These are phyloP conservation scores for Sebastes taczanowskii DNA, from an alignment of 2,797 vertebrate genomes.

Conservation along the genomic window DNA sequence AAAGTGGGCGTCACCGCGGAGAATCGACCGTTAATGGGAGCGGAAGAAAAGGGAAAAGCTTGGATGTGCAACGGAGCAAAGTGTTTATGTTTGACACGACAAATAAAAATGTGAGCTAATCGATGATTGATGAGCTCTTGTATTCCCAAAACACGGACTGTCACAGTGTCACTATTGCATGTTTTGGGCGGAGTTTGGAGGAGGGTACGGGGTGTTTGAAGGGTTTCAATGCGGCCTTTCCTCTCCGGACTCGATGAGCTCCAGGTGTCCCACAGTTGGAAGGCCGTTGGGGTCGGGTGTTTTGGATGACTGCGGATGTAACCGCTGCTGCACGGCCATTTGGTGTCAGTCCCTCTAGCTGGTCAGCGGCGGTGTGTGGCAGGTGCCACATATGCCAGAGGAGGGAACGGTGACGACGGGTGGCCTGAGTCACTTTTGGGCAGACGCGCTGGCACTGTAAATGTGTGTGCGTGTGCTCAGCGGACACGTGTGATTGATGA, in stretches of 20 bases:
- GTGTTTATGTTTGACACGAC: conserved; percentile 42
- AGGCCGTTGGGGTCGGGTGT: neutral
- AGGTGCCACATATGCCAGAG: conserved; percentile 29
- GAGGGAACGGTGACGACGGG: conserved; percentile 17
- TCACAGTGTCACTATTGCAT: conserved; percentile 2
- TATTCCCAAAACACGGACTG: conserved; percentile 15
- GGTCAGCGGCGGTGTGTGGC: conserved; percentile 9
- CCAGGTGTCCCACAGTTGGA: conserved; percentile 40
- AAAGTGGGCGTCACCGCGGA: conserved; percentile 71
- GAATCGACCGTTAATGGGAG: conserved; percentile 67
- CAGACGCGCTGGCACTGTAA: conserved; percentile 31
- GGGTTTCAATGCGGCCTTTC: neutral
- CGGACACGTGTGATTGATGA: conserved; percentile 53
- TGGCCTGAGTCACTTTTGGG: conserved; percentile 26
- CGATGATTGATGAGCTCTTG: conserved; percentile 63
- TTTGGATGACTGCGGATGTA: conserved; percentile 27
- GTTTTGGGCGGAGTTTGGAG: conserved; percentile 23
- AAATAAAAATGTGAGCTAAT: conserved; percentile 58
- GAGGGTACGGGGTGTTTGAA: neutral
- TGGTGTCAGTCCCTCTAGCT: conserved; percentile 3
- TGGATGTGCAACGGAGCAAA: conserved; percentile 49
- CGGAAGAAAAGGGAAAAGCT: conserved; percentile 51
- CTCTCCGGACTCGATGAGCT: neutral
- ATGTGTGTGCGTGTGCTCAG: neutral
- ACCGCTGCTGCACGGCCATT: neutral